phyloP scores from a whole-genome alignment of 2,113 vertebrate genomes.

The Myotis brandtii region DNA sequence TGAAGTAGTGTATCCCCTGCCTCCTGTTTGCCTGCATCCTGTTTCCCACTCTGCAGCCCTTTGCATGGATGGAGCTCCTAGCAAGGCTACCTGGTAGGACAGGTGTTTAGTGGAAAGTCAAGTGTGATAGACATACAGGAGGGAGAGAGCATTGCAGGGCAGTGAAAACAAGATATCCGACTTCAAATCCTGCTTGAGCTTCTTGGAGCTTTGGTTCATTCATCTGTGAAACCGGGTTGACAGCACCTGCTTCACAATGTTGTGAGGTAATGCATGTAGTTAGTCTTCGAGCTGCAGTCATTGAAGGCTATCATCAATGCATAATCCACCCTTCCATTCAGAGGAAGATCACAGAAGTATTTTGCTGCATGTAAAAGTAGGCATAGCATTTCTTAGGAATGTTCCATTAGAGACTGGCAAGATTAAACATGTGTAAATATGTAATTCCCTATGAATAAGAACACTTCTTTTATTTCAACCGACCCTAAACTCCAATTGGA shows the following conservation, averaged over 20 bases:
- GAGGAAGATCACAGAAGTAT: background rate
- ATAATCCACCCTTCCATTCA: background rate
- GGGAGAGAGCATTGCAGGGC: background rate
- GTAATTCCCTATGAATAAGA: background rate
- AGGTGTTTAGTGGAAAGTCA: background rate
- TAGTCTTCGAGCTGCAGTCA: background rate
- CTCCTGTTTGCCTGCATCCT: background rate
- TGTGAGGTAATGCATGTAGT: background rate
- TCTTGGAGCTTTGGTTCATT: background rate
- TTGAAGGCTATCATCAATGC: background rate
- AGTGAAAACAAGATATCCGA: background rate
- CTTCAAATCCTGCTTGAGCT: background rate
- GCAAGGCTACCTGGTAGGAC: background rate
- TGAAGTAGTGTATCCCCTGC: background rate
- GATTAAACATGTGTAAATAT: background rate
- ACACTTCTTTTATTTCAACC: background rate
- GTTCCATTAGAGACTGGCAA: background rate
- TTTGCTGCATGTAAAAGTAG: background rate
- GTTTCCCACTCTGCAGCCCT: background rate
- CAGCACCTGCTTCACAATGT: background rate
- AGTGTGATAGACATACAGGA: background rate
- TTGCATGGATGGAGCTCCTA: background rate
- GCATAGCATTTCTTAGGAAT: background rate
- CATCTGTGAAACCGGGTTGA: background rate
- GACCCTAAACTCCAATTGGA: background rate